These are phyloP conservation scores for Microchrysa polita DNA, from an alignment of 2,888 invertebrate species.

Conservation along the genomic window DNA sequence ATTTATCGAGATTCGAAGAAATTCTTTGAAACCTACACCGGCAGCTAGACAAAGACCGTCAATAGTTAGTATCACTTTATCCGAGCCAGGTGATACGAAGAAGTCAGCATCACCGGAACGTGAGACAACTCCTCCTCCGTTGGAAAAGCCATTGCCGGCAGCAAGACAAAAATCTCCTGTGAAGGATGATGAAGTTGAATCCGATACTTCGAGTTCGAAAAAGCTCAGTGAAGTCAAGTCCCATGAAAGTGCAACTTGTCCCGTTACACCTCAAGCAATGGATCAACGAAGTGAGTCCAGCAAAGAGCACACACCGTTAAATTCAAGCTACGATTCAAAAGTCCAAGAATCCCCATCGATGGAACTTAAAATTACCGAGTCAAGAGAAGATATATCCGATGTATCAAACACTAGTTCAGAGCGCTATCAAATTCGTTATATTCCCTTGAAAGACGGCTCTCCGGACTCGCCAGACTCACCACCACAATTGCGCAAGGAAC, in stretches of 20 bases:
- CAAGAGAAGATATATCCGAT: conserved; percentile 49
- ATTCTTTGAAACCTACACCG: conserved; percentile 16
- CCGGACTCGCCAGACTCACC: conserved; percentile 43
- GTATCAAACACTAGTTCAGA: conserved; percentile 41
- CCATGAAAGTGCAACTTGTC: not conserved
- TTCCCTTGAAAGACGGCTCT: conserved; percentile 48
- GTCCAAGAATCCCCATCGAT: conserved; percentile 7
- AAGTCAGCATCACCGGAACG: not conserved
- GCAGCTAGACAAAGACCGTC: conserved; percentile 24
- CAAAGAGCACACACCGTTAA: conserved; percentile 36
- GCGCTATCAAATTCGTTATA: conserved; percentile 47
- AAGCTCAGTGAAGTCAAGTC: not conserved
- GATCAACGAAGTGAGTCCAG: conserved; percentile 37
- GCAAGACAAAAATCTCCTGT: conserved; percentile 7
- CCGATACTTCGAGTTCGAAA: not conserved
- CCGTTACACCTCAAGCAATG: not conserved
- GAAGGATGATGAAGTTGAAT: not conserved
- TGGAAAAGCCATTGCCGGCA: conserved; percentile 13
- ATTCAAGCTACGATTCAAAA: conserved; percentile 35
- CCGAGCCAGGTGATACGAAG: not conserved
- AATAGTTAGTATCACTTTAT: not conserved
- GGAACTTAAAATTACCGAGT: conserved; percentile 52
- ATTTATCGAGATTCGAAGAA: not conserved
- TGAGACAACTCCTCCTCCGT: not conserved
- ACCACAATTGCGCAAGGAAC: conserved; percentile 10